These are phyloP conservation scores for Acrobasis repandana DNA, from an alignment of 2,888 invertebrate species.

Conservation along the genomic window DNA sequence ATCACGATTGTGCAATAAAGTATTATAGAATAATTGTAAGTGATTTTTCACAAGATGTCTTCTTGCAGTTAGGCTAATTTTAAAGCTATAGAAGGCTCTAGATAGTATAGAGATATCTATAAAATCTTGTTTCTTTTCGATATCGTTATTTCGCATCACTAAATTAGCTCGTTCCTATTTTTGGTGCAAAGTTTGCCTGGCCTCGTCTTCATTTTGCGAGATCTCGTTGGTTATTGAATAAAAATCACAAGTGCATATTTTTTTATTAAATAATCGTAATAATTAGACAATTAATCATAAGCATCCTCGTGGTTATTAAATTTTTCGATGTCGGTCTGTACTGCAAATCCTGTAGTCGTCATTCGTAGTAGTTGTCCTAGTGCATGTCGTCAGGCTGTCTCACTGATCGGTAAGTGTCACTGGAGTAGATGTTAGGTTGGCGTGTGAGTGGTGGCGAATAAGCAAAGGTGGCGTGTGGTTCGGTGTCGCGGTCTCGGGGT, in stretches of 20 bases:
- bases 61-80: slow-evolving; percentile 1
- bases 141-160: not conserved
- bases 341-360: not conserved
- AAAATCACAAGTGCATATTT: not conserved
- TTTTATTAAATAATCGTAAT: not conserved
- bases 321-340: not conserved
- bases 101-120: not conserved
- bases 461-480: slow-evolving; percentile 22
- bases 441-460: slow-evolving; percentile 31
- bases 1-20: slow-evolving; percentile 55
- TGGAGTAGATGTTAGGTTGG: slow-evolving; percentile 45
- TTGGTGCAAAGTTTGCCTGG: not conserved
- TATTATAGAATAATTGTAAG: slow-evolving; percentile 39
- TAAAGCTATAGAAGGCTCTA: slow-evolving; percentile 22
- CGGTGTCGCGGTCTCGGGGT: slow-evolving; percentile 45
- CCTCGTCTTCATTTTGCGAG: not conserved
- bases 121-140: not conserved
- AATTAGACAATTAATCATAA: not conserved
- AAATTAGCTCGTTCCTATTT: not conserved
- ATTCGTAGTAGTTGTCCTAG: not conserved
- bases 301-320: not conserved
- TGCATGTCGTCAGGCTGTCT: slow-evolving; percentile 40
- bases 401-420: slow-evolving; percentile 52
- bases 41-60: slow-evolving; percentile 33
- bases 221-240: not conserved